Conservation (phyloP, 2,888 invertebrate species). For the Brachycybe producta region DNA sequence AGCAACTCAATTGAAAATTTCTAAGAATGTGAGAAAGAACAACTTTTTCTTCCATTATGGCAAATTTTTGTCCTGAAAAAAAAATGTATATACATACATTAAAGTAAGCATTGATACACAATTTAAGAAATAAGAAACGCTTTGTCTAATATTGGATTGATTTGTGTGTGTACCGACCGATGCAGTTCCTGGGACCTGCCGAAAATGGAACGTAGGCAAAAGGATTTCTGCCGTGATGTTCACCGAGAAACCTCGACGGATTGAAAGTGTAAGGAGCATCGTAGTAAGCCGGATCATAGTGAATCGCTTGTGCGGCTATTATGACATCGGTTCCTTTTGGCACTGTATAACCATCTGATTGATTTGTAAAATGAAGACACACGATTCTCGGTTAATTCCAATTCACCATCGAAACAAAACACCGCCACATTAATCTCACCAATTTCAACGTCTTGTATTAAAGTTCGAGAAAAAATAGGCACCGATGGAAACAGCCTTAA, state of each 20-base stretch:
- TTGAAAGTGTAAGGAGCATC: not conserved
- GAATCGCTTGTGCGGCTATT: not conserved
- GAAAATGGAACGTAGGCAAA: slow-evolving; percentile 18
- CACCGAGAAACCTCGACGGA: slow-evolving; percentile 7
- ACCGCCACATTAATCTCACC: slow-evolving; percentile 4
- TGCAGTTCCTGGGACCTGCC: slow-evolving; percentile 20
- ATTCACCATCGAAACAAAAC: not conserved
- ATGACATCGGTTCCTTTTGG: not conserved
- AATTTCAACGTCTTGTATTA: slow-evolving; percentile 8
- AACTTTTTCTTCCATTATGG: slow-evolving; percentile 19
- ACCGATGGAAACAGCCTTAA: slow-evolving; percentile 10
- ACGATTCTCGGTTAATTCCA: not conserved
- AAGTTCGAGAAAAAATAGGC: slow-evolving; percentile 5
- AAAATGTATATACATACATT: not conserved
- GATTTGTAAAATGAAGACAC: not conserved
- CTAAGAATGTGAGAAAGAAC: slow-evolving; percentile 10
- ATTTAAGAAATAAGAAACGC: not conserved
- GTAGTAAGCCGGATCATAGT: not conserved
- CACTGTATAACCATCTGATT: slow-evolving; percentile 2
- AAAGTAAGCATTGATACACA: not conserved
- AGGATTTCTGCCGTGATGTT: slow-evolving; percentile 1
- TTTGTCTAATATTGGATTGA: not conserved
- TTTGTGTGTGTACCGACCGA: slow-evolving; percentile 13
- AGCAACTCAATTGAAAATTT: slow-evolving; percentile 4
- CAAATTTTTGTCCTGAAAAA: slow-evolving; percentile 16